Evolutionary conservation across 92 coral and sea anemone species (phyloP), one percentile per base, ranked within the genome.

Genomic region (Epizoanthus fatuus): DNA sequence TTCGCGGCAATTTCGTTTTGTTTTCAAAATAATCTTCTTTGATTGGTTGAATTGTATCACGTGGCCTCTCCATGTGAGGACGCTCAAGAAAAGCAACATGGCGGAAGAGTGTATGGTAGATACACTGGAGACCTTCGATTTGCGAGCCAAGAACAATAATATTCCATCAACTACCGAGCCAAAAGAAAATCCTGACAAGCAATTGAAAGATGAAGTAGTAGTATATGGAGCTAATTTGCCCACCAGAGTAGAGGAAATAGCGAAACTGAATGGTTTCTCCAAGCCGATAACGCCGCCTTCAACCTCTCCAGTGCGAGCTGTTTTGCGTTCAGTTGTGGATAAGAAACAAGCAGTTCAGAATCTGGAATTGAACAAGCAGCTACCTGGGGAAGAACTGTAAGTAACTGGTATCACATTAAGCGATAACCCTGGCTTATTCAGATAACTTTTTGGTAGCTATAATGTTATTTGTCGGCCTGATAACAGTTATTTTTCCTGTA

Each of bases 241-340:
- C 45, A 44, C 20, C 1, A 77, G 58, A 62, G 68, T 60, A 4
- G 82, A 60, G 20, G 47, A 19, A 20, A 44, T 77, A 9, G 81
- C 77, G 3, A 88, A 81, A 70, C 58, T 74, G 49, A 88, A 88
- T 67, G 91, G 91, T 16, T 82, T 88, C 38, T 87, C 62, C 57
- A 88, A 75, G 63, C 91, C 84, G 56, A 72, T 51, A 16, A 75
- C 57, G 29, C 64, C 79, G 17, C 86, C 78, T 13, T 74, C 80
- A 39, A 67, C 80, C 3, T 74, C 83, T n/a, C 59, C 60, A 11
- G 79, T 60, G 47, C 79, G 90, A 8, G 93, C 90, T 60, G 88
- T 90, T 69, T 81, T 90, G 72, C 88, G 91, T 17, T 90, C 93
- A n/a, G 84, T 74, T 54, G 35, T 74, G 52, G 90, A 90, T 13